These are phyloP conservation scores for Balanococcus diminutus DNA, from an alignment of 2,888 invertebrate genomes.

Conservation along the genomic window DNA sequence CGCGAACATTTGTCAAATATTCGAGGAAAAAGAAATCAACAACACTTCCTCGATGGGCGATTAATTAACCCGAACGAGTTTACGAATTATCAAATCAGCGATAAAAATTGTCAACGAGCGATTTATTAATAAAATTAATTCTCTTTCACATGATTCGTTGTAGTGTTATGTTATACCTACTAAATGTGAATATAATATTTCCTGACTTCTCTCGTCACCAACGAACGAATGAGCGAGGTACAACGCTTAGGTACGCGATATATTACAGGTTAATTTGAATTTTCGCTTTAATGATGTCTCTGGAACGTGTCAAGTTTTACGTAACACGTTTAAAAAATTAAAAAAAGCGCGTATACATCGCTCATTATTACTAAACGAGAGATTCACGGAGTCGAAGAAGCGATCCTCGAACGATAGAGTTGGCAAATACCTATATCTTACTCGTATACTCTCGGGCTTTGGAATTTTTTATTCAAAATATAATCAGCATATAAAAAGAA, in stretches of 20 bases:
- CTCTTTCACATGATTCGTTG: too few species aligned
- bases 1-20: not conserved
- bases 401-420: not conserved
- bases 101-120: not conserved
- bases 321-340: not conserved
- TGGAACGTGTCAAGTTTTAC: not conserved
- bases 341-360: not conserved
- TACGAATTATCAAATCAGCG: not conserved
- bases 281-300: not conserved
- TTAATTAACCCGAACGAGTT: not conserved
- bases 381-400: not conserved
- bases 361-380: not conserved
- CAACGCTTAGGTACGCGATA: not conserved
- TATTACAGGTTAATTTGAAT: not conserved
- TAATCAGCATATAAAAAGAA: slow-evolving; percentile 11
- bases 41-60: not conserved
- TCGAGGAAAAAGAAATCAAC: too few species aligned
- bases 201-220: not conserved
- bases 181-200: not conserved
- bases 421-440: not conserved
- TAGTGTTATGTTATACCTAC: too few species aligned
- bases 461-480: not conserved
- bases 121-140: not conserved
- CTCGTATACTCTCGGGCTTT: not conserved
- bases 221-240: not conserved